Evolutionary conservation across 2,797 vertebrate genomes (phyloP).

Genomic region (Tragopan temminckii): DNA sequence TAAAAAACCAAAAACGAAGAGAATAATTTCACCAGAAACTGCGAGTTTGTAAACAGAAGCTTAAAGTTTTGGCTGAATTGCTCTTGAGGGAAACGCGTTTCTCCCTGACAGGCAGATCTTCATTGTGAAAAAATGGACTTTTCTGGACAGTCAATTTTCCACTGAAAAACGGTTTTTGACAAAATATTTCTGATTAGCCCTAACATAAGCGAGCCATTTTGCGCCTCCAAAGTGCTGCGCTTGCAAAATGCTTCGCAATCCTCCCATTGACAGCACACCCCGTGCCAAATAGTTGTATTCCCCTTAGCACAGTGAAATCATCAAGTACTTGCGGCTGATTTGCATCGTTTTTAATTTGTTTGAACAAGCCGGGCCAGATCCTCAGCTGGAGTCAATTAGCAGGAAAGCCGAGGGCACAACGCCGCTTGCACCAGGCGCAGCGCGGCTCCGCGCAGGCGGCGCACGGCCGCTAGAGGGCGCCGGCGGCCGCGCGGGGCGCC

Average conservation of each 20-base stretch:
- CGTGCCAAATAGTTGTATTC: constrained; percentile 55
- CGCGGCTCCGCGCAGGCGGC: not conserved
- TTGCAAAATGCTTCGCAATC: constrained; percentile 39
- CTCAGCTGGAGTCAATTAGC: constrained; percentile 50
- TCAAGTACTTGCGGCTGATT: constrained; percentile 53
- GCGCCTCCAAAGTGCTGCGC: not conserved
- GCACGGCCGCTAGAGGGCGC: not conserved
- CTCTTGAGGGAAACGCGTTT: not conserved
- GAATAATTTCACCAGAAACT: constrained; percentile 24
- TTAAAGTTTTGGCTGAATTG: not conserved
- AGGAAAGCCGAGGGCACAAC: not conserved
- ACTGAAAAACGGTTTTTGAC: not conserved
- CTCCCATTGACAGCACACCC: constrained; percentile 44
- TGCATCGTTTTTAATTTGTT: constrained; percentile 63
- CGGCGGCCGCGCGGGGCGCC: not conserved
- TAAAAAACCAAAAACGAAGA: not conserved
- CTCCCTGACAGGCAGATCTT: not conserved
- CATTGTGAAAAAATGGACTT: not conserved
- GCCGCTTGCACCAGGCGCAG: not conserved
- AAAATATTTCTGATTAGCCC: not conserved
- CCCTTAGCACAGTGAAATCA: constrained; percentile 57
- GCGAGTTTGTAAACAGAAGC: not conserved
- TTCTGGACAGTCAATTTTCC: not conserved
- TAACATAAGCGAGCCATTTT: not conserved
- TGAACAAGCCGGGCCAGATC: constrained; percentile 59